A percentile compares a stretch with the other conserved stretches of the same genome.
These are phyloP conservation scores for Neotoxoptera formosana DNA, from an alignment of 1,140 invertebrate species.

Conservation along the genomic window DNA sequence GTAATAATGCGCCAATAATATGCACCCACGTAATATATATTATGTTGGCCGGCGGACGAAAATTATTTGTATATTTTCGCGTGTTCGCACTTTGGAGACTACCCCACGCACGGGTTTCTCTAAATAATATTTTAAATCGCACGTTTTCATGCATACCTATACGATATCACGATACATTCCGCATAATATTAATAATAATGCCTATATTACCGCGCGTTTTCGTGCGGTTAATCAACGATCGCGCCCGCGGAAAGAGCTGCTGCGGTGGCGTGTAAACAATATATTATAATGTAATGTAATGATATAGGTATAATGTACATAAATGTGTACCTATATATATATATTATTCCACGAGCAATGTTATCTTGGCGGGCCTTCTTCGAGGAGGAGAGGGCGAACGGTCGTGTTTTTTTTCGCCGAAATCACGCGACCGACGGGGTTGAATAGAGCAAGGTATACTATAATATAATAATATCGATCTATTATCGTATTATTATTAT, in stretches of 20 bases:
- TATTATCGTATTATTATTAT: background rate
- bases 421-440: conserved; percentile 32
- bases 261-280: background rate
- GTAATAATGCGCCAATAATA: background rate
- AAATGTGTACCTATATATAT: too few relatives aligned
- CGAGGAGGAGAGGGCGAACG: background rate
- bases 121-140: background rate
- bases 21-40: background rate
- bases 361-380: background rate
- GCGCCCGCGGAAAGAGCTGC: background rate
- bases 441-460: background rate
- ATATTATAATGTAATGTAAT: background rate
- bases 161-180: background rate
- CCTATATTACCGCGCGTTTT: background rate
- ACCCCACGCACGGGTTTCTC: background rate
- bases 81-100: background rate
- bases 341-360: background rate
- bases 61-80: background rate
- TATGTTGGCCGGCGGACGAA: background rate
- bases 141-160: background rate
- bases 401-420: background rate
- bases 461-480: background rate
- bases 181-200: background rate
- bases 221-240: conserved; percentile 38
- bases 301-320: background rate